Base-by-base conservation (phyloP, 92 coral and sea anemone genomes). In the Micromussa lordhowensis region DNA sequence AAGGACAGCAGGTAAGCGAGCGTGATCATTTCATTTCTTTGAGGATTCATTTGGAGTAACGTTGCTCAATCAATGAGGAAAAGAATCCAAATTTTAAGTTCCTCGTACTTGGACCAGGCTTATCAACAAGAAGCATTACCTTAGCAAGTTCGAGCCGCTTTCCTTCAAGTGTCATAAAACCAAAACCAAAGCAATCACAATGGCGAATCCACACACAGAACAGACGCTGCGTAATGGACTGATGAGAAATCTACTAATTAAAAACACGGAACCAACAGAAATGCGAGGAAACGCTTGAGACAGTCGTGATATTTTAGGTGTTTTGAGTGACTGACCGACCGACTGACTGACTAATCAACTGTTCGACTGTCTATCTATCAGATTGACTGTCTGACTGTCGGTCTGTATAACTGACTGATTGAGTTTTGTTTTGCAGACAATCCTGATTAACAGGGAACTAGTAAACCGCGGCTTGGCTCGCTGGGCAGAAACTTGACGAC, bases 381-480 rank as follows among this genome's bases (percentile, higher is more conserved):
- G 21, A 54, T 18, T 26, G 31, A n/a, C 10, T 61, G 68, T 3
- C 10, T 22, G 26, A 22, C 22, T 61, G 68, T 5, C 3, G 22
- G n/a, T n/a, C n/a, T n/a, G n/a, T n/a, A n/a, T n/a, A n/a, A 12
- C 22, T 87, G 49, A 68, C 14, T 35, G 22, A 38, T 28, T 36
- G 34, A 29, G n/a, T 35, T 29, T 75, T 85, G 44, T 66, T 76
- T 90, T 82, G 36, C 85, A 97, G 98, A 93, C 98, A 59, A 91
- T 95, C 40, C 82, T 97, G 94, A 91, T 97, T 34, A 97, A 97
- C 88, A 86, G 99, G 73, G 99, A 97, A 24, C 85, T 97, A 32
- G 98, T 97, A 18, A 91, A 92, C 82, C 83, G 96, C 63, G 99
- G 99, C 14, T 92, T 94, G 12, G 98, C 98, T 8, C 94, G 97